These are phyloP conservation scores for Neocrepidodera transversa DNA, from an alignment of 2,888 invertebrate species.

Conservation along the genomic window DNA sequence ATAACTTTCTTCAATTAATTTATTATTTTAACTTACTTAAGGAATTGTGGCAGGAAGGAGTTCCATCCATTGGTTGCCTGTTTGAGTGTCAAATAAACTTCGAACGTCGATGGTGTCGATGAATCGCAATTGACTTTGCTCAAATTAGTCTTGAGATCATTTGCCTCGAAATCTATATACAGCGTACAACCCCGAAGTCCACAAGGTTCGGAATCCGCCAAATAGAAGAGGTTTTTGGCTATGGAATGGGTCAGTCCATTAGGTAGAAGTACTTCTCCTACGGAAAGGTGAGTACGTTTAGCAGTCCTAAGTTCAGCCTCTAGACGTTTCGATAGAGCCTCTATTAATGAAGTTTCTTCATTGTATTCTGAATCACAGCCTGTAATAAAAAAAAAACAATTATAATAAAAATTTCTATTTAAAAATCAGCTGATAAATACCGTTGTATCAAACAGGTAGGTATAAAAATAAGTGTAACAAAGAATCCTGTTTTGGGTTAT, in stretches of 20 bases:
- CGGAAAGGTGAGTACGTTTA: conserved; percentile 76
- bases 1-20: too few species aligned
- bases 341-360: conserved; percentile 65
- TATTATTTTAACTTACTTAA: conserved; percentile 91
- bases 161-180: conserved; percentile 80
- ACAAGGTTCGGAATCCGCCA: conserved; percentile 89
- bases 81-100: conserved; percentile 84
- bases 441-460: conserved; percentile 29
- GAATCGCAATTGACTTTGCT: conserved; percentile 85
- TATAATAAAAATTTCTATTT: neutral
- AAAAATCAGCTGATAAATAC: conserved; percentile 24
- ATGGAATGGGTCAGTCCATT: conserved; percentile 79
- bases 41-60: conserved; percentile 82
- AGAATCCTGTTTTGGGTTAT: neutral
- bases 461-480: neutral
- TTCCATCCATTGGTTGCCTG: conserved; percentile 87
- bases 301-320: conserved; percentile 81
- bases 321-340: conserved; percentile 76
- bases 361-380: conserved; percentile 22
- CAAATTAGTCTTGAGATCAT: conserved; percentile 70
- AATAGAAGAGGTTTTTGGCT: conserved; percentile 76
- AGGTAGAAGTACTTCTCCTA: conserved; percentile 85
- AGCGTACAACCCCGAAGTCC: conserved; percentile 85
- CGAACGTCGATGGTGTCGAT: conserved; percentile 85
- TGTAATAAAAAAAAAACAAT: conserved; percentile 13